A percentile compares a stretch with the other conserved stretches of the same genome.
These are phyloP conservation scores for Upupa epops DNA, from an alignment of 2,113 vertebrate species.

Conservation along the genomic window DNA sequence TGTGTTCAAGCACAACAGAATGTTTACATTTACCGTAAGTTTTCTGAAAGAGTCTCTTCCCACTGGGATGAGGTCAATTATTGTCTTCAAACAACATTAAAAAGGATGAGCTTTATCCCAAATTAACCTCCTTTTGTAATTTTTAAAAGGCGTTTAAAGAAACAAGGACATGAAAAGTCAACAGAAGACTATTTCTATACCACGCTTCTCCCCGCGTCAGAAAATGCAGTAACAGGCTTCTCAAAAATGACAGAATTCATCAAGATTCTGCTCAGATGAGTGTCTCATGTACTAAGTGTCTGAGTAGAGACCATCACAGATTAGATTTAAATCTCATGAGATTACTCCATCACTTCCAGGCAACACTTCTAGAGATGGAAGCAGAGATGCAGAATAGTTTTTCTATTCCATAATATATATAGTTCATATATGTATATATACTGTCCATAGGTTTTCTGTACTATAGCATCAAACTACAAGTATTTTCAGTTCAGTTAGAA, in stretches of 20 bases:
- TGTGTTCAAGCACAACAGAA: background rate
- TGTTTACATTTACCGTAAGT: background rate
- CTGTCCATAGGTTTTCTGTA: too few species aligned
- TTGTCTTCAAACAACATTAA: background rate
- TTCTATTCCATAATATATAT: too few species aligned
- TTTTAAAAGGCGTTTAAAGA: constrained; percentile 3
- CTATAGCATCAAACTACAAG: background rate
- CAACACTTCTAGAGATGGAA: too few species aligned
- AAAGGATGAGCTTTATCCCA: background rate
- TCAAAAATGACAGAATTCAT: constrained; percentile 51
- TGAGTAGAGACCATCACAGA: constrained; percentile 40
- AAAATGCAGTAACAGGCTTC: constrained; percentile 56
- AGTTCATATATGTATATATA: too few species aligned
- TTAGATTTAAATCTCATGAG: constrained; percentile 44
- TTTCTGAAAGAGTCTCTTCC: background rate
- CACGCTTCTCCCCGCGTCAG: constrained; percentile 38
- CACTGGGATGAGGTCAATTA: background rate
- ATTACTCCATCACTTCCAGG: background rate
- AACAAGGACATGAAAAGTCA: constrained; percentile 21
- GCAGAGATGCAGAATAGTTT: background rate
- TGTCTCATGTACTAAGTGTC: constrained; percentile 54
- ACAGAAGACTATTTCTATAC: constrained; percentile 59
- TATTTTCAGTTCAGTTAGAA: background rate
- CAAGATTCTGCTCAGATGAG: constrained; percentile 60
- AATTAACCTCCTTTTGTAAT: constrained; percentile 40